phyloP scores from a whole-genome alignment of 1,140 invertebrate genomes.

The Littorina saxatilis region DNA sequence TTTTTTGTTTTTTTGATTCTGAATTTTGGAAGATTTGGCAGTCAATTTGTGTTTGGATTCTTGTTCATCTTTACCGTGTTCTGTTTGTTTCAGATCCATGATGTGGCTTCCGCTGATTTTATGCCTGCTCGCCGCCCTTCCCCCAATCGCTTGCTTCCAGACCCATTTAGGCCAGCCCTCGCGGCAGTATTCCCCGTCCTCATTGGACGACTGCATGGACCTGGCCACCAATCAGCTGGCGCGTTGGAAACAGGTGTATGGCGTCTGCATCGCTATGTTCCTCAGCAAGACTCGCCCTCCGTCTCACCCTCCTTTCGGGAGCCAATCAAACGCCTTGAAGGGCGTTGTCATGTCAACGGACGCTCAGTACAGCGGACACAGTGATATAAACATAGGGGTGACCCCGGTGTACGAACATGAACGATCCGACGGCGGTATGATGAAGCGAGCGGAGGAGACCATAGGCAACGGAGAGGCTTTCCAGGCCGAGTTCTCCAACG shows the following conservation, averaged over 20 bases:
- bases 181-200: background rate
- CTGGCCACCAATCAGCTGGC: conserved; percentile 20
- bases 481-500: background rate
- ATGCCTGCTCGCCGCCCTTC: background rate
- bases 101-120: background rate
- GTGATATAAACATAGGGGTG: background rate
- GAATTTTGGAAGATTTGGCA: too few species aligned
- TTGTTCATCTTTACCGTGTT: too few species aligned
- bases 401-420: background rate
- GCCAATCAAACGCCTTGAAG: background rate
- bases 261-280: background rate
- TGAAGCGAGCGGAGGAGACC: background rate
- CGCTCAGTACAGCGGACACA: background rate
- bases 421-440: background rate
- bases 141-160: background rate
- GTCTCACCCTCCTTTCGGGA: background rate
- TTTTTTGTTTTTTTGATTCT: too few species aligned
- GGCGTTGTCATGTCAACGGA: background rate
- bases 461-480: background rate
- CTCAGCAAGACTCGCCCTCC: background rate
- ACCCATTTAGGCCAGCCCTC: background rate
- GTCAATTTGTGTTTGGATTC: too few species aligned
- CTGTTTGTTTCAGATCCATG: background rate
- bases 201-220: conserved; percentile 16
- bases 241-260: background rate